Conservation (phyloP, 2,113 vertebrate genomes). For the Trichomycterus rosablanca region DNA sequence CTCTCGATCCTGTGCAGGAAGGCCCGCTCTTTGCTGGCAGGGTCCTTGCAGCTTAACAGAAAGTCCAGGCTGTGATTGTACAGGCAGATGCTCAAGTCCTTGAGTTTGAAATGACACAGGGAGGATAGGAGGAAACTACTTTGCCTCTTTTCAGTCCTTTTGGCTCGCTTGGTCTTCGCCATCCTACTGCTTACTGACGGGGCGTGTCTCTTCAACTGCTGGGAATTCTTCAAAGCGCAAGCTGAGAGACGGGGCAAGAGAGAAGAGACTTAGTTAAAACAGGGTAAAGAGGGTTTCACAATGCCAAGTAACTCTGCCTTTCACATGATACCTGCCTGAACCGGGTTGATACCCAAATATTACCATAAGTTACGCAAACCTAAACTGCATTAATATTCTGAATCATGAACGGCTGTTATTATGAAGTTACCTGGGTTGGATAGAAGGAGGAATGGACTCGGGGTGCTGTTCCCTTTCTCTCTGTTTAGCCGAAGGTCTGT, state of each 20-base stretch:
- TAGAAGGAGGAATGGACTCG: conserved; percentile 48
- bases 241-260: conserved; percentile 51
- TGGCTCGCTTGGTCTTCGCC: conserved; percentile 53
- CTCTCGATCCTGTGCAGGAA: conserved; percentile 56
- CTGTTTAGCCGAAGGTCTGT: conserved; percentile 75
- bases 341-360: too few species aligned
- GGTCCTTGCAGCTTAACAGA: conserved; percentile 60
- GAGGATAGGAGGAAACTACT: conserved; percentile 34
- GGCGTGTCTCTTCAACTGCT: conserved; percentile 68
- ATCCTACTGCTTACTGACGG: conserved; percentile 58
- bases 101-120: conserved; percentile 53
- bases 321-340: too few species aligned
- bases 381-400: too few species aligned
- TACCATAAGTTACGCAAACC: too few species aligned
- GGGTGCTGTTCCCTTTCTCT: conserved; percentile 56
- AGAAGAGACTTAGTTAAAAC: neutral
- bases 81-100: conserved; percentile 58
- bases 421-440: conserved; percentile 62
- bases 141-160: conserved; percentile 45
- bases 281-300: too few species aligned
- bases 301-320: too few species aligned
- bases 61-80: conserved; percentile 64
- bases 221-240: conserved; percentile 68
- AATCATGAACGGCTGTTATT: too few species aligned
- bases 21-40: conserved; percentile 60